phyloP scores from a whole-genome alignment of 1,140 invertebrate genomes.

The Idris sp. region DNA sequence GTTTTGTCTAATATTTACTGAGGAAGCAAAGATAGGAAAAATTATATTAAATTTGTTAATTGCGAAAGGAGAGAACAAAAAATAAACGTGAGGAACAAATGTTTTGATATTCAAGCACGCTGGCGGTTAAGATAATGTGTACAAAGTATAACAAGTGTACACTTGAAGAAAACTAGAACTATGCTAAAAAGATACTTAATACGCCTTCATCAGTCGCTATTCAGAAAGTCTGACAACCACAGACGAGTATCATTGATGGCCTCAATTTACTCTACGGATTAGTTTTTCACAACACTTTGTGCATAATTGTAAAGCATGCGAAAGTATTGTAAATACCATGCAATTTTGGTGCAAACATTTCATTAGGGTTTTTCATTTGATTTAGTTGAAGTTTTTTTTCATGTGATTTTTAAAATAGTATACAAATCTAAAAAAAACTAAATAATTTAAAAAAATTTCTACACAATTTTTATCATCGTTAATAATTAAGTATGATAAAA shows the following conservation, averaged over 20 bases:
- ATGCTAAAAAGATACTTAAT: slow-evolving; percentile 57
- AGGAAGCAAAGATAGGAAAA: slow-evolving; percentile 3
- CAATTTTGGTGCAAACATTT: not conserved
- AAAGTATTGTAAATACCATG: too few species aligned
- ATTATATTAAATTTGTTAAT: slow-evolving; percentile 2
- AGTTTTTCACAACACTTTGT: slow-evolving; percentile 15
- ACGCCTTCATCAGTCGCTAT: slow-evolving; percentile 41
- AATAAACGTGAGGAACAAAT: slow-evolving; percentile 8
- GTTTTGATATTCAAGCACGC: slow-evolving; percentile 7
- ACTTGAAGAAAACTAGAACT: slow-evolving; percentile 48
- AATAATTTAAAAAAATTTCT: too few species aligned
- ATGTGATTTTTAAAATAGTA: too few species aligned
- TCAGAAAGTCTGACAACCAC: slow-evolving; percentile 36
- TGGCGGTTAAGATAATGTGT: slow-evolving; percentile 35
- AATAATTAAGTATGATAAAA: too few species aligned
- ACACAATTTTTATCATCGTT: too few species aligned
- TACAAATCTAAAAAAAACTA: too few species aligned
- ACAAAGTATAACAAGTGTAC: slow-evolving; percentile 46
- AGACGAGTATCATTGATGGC: slow-evolving; percentile 41
- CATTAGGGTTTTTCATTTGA: not conserved
- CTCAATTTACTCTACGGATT: slow-evolving; percentile 35
- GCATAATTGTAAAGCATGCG: slow-evolving; percentile 3
- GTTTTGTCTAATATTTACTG: too few species aligned
- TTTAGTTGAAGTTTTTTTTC: too few species aligned
- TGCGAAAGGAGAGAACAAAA: slow-evolving; percentile 1